Base-by-base conservation (phyloP, 1,140 invertebrate genomes). In the Daktulosphaira vitifoliae region DNA sequence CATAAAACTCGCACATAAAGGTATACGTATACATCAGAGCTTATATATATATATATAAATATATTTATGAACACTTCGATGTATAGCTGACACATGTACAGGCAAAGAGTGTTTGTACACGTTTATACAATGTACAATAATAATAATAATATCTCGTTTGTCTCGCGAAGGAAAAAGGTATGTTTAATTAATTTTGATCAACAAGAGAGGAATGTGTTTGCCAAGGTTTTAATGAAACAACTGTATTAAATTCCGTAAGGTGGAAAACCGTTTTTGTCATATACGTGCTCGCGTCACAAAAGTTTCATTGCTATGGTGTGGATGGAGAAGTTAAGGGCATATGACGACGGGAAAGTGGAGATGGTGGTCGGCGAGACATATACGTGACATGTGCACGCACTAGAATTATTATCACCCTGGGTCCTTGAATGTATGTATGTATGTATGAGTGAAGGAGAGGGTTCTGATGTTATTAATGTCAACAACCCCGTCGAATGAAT, bases 151-250 rank as follows among this genome's bases (percentile, higher is more conserved):
- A 62, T 62, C 56, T 62, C 46, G 56, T 42, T 16, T 25, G n/a
- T 23, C 38, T 25, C 29, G 29, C 29, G 29, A 33, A n/a, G 29
- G 29, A 62, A 62, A 62, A 62, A 62, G 56, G 56, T 62, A 62
- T 62, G 56, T 62, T 62, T 62, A 62, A 62, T 62, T 62, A 62
- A 62, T 62, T 62, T 62, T 62, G 56, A 62, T 62, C 56, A 62
- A 62, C 56, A 62, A 62, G 56, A 62, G 46, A 62, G 56, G 56
- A 62, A 62, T 62, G 56, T 62, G 56, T 62, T 62, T 62, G 56
- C 56, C 42, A 62, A 62, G 56, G 56, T 62, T 62, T 62, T 62
- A 62, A 62, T 62, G 56, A 62, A 62, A 62, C 56, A 62, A 62
- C 56, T 62, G 56, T 62, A 62, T 62, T 62, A 62, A 62, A 62